These are phyloP conservation scores for Sebastes kiyomatsui DNA, from an alignment of 2,797 vertebrate genomes.

Conservation along the genomic window DNA sequence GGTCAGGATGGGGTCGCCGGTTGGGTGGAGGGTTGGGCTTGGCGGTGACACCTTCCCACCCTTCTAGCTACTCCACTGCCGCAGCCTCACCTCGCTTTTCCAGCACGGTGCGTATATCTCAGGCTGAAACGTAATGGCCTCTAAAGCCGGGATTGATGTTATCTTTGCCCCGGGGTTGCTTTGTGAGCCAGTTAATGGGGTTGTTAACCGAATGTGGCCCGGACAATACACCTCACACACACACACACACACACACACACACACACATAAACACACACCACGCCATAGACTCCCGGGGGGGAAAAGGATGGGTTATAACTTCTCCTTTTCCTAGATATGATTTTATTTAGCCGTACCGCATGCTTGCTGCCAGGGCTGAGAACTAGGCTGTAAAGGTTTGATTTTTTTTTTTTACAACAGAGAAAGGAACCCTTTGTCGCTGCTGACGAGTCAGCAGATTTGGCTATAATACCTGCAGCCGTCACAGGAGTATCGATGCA, in stretches of 20 bases:
- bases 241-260: conserved; percentile 3
- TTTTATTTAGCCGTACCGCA: conserved; percentile 60
- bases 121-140: conserved; percentile 64
- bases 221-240: conserved; percentile 62
- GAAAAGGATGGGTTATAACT: conserved; percentile 39
- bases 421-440: conserved; percentile 47
- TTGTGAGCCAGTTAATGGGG: conserved; percentile 78
- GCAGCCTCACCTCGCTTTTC: conserved; percentile 34
- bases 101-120: conserved; percentile 40
- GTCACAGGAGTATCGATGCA: conserved; percentile 51
- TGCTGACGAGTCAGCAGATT: conserved; percentile 60
- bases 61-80: conserved; percentile 16
- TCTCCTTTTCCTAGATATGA: conserved; percentile 54
- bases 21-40: conserved; percentile 19
- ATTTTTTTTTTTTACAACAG: conserved; percentile 31
- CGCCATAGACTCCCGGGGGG: conserved; percentile 25
- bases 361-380: conserved; percentile 38
- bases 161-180: conserved; percentile 72
- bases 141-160: conserved; percentile 74
- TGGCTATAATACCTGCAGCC: conserved; percentile 48
- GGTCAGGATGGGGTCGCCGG: conserved; percentile 3
- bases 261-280: background rate
- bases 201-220: conserved; percentile 75
- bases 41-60: conserved; percentile 44
- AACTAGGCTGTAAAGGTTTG: conserved; percentile 40